A percentile compares a stretch with the other conserved stretches of the same genome.
Conservation (phyloP, 2,888 invertebrate genomes). For the Neocrepidodera transversa region DNA sequence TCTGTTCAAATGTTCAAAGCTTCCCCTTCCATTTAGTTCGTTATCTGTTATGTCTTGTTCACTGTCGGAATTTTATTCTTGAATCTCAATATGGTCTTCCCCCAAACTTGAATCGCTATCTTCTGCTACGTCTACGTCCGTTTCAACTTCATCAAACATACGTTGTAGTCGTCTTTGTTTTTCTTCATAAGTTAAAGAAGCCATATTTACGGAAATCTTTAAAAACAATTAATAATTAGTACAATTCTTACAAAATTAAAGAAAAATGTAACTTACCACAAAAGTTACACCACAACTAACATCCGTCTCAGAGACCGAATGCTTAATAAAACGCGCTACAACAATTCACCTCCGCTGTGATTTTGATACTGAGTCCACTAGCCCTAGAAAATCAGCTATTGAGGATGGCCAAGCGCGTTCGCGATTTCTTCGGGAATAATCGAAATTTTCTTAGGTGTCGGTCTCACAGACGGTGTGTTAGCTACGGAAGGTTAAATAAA, state of each 20-base stretch:
- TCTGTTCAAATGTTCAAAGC: neutral
- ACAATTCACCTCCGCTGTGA: neutral
- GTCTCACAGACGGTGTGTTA: slow-evolving; percentile 12
- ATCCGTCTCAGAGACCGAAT: neutral
- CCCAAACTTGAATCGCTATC: slow-evolving; percentile 13
- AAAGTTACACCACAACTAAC: slow-evolving; percentile 8
- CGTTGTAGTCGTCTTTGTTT: neutral
- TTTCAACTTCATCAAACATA: slow-evolving; percentile 12
- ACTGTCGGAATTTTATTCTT: slow-evolving; percentile 2
- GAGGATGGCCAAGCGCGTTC: neutral
- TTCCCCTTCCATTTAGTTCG: slow-evolving; percentile 5
- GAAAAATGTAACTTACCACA: slow-evolving; percentile 2
- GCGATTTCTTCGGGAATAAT: slow-evolving; percentile 9
- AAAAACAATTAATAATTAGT: slow-evolving; percentile 7
- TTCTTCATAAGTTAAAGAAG: slow-evolving; percentile 9
- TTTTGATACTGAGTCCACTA: too few species aligned
- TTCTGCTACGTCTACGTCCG: slow-evolving; percentile 13
- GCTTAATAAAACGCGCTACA: too few species aligned
- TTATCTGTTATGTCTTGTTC: slow-evolving; percentile 17
- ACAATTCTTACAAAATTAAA: slow-evolving; percentile 7
- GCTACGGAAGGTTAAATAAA: slow-evolving; percentile 3
- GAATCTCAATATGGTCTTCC: slow-evolving; percentile 11
- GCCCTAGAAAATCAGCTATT: slow-evolving; percentile 13
- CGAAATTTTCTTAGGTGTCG: slow-evolving; percentile 3
- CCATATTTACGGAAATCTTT: slow-evolving; percentile 6